Evolutionary conservation across 2,113 vertebrate species (phyloP), one percentile per base, ranked within the genome.

Genomic region (Ptilorrhoa leucosticta): DNA sequence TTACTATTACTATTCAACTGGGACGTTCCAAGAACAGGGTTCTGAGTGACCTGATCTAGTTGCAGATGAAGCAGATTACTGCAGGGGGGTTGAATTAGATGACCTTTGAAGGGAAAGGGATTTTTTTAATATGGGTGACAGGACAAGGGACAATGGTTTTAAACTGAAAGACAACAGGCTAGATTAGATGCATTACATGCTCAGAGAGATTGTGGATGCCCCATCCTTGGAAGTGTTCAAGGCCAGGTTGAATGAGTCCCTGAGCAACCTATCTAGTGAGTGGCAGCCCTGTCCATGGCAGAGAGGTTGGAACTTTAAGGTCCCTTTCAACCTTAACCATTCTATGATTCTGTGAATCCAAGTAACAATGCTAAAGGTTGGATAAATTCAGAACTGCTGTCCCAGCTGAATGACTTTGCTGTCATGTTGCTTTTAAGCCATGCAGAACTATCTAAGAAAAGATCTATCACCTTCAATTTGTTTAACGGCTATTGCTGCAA

Each of bases 401-500:
- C 44, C 54, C 21, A 58, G 33, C 10, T 60, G 40, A 91, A 82
- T 73, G 31, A 30, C 19, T 73, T 69, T 53, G 13, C 18, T 58
- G 14, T 19, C 19, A 40, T 2, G 6, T 9, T 5, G 1, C 2
- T 33, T 69, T 79, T 40, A 7, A 54, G 22, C 22, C 56, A 50
- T 7, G 5, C 8, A 80, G 10, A 79, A 45, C 12, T 50, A 40
- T 18, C 12, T 50, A 68, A 35, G 16, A 77, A 76, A 86, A 68
- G 2, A 17, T 47, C 4, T 51, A 17, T 61, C 9, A 18, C 17
- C 30, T 64, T 61, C 12, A 30, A 9, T 66, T 73, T 47, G 6
- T 58, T 72, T 58, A 68, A 40, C 0, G 31, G 13, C 3, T 26
- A 26, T 37, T 15, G 12, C n/a, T 24, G 1, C 0, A 6, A 58